phyloP scores from a whole-genome alignment of 2,888 invertebrate genomes.

The Lasioglossum villosulum region DNA sequence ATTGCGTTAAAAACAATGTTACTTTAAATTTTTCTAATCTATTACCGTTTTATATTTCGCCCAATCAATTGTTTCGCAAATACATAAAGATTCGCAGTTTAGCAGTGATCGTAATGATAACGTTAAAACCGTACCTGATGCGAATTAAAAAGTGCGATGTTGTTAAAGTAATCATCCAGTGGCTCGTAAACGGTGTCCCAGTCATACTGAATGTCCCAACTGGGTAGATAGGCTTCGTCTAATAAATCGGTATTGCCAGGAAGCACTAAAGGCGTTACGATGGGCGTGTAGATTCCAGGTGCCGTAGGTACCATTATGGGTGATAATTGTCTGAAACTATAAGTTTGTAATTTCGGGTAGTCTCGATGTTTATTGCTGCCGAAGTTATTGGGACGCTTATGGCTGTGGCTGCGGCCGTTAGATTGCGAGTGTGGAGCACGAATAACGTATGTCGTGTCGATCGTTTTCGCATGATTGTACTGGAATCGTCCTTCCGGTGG shows the following conservation, averaged over 20 bases:
- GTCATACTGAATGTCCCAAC: conserved; percentile 73
- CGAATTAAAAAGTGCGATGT: conserved; percentile 72
- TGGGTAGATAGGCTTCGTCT: conserved; percentile 62
- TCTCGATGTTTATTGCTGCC: conserved; percentile 39
- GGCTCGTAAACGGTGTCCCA: conserved; percentile 75
- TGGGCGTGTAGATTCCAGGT: conserved; percentile 73
- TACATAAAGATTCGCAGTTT: too few relatives aligned
- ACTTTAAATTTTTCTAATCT: too few relatives aligned
- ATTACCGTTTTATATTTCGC: too few relatives aligned
- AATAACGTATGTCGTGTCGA: conserved; percentile 87
- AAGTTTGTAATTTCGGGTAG: conserved; percentile 66
- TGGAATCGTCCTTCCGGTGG: conserved; percentile 85
- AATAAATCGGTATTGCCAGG: conserved; percentile 63
- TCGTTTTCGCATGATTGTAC: conserved; percentile 83
- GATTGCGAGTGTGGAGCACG: conserved; percentile 80
- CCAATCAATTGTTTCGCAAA: too few relatives aligned
- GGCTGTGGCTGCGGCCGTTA: conserved; percentile 40
- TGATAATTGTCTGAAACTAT: conserved; percentile 64
- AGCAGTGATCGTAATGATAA: background rate
- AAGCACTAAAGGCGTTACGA: conserved; percentile 73
- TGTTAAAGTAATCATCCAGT: conserved; percentile 71
- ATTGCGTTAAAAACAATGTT: too few relatives aligned
- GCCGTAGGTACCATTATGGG: conserved; percentile 56
- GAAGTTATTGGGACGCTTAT: conserved; percentile 33
- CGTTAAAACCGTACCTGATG: conserved; percentile 69